Evolutionary conservation across 92 coral and sea anemone genomes (phyloP), one percentile per base, ranked within the genome.

Genomic region (Metridium senile): DNA sequence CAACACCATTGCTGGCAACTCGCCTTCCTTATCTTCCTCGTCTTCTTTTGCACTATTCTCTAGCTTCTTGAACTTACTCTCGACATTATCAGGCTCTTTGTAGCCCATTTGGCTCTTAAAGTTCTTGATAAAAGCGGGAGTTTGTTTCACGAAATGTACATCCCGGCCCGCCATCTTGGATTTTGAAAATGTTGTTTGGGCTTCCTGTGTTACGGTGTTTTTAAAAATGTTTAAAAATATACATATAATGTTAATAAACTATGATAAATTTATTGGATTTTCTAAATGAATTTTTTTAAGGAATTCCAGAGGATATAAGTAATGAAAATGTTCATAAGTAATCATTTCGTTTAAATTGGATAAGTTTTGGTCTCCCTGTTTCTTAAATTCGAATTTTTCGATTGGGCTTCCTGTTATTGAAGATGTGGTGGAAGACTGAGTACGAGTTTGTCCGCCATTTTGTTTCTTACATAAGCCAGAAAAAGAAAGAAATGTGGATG

Each of bases 51-150:
- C 78, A 33, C 77, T 70, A 74, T 81, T 75, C 33, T 80, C 86
- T 13, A 83, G 56, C 78, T 88, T 78, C 22, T 89, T 68, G 29
- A 72, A 57, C 81, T 96, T 96, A 39, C 88, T 93, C 30, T 89
- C 91, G 51, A 96, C 81, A 70, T 82, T 87, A 45, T 84, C 87
- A 1, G 88, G 74, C 59, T 96, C 99, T 81, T 89, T 81, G 64
- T 96, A 96, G 35, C 98, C 97, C 46, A 93, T 93, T 58, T 91
- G 78, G 46, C 89, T 87, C 68, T 96, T 93, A 33, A 96, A 96
- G 66, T 93, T 80, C 75, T 79, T 82, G 29, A 96, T 83, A 85
- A 96, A 96, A 31, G 98, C 78, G 25, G 99, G 99, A 20, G 90
- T 91, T 75, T 91, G 99, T 71, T 93, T 82, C 39, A 81, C 61